A percentile compares a stretch with the other conserved stretches of the same genome.
Conservation (phyloP, 2,888 invertebrate species). For the Germaria angustata region DNA sequence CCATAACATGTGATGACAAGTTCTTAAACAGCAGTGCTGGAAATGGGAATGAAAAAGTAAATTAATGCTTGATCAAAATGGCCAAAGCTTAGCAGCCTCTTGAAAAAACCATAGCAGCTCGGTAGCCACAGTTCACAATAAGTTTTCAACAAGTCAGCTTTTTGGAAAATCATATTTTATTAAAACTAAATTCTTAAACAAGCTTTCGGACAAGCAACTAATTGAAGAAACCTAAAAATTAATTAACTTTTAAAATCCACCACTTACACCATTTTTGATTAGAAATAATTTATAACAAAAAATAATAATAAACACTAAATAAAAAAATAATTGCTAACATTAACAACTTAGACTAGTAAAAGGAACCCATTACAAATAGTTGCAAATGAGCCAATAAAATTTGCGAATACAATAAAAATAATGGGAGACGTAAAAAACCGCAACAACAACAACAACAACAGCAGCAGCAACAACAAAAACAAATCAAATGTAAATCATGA, state of each 20-base stretch:
- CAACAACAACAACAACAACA: too few relatives aligned
- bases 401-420: slow-evolving; percentile 26
- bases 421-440: neutral
- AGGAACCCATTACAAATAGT: neutral
- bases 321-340: neutral
- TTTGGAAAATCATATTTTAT: too few relatives aligned
- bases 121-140: too few relatives aligned
- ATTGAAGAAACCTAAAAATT: neutral
- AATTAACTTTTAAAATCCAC: neutral
- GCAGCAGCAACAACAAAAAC: too few relatives aligned
- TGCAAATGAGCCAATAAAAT: slow-evolving; percentile 16
- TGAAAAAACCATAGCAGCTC: too few relatives aligned
- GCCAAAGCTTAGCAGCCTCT: too few relatives aligned
- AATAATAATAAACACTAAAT: neutral
- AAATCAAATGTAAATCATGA: slow-evolving; percentile 52
- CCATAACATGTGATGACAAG: too few relatives aligned
- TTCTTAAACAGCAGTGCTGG: too few relatives aligned
- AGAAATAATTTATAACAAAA: neutral
- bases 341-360: neutral
- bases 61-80: too few relatives aligned
- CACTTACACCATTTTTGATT: neutral
- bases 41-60: too few relatives aligned
- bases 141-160: too few relatives aligned
- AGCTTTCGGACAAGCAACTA: neutral
- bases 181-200: too few relatives aligned